These are phyloP conservation scores for Porites lutea DNA, from an alignment of 64 coral and sea anemone genomes.

Conservation along the genomic window DNA sequence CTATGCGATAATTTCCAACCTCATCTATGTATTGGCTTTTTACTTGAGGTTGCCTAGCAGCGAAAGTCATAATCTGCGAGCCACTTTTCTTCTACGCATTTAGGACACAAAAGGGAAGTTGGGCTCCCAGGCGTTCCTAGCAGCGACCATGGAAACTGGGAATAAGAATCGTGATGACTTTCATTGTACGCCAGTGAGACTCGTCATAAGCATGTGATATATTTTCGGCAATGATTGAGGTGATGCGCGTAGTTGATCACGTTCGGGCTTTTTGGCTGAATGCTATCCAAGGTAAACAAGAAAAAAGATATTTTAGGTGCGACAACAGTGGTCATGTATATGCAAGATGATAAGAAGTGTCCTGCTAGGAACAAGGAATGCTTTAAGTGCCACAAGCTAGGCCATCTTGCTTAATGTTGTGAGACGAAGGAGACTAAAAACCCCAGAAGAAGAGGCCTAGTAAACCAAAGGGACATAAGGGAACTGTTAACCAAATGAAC, in stretches of 20 bases:
- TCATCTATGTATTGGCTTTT: constrained; percentile 1
- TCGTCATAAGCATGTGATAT: too few relatives aligned
- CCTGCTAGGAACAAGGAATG: constrained; percentile 42
- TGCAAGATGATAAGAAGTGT: not conserved
- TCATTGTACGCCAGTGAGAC: too few relatives aligned
- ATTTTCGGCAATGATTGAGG: too few relatives aligned
- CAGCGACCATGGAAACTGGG: too few relatives aligned
- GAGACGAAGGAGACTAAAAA: constrained; percentile 11
- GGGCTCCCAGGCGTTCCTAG: too few relatives aligned
- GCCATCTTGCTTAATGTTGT: constrained; percentile 46
- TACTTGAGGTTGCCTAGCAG: too few relatives aligned
- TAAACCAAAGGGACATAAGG: not conserved
- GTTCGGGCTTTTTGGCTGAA: not conserved
- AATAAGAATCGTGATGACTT: too few relatives aligned
- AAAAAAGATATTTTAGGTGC: constrained; percentile 48
- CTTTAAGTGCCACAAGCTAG: constrained; percentile 12
- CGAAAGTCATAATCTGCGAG: too few relatives aligned
- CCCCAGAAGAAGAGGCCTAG: not conserved
- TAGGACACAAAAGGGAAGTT: too few relatives aligned
- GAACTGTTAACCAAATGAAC: not conserved
- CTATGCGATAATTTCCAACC: not conserved
- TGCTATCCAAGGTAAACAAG: constrained; percentile 9
- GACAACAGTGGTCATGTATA: not conserved
- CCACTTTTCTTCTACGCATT: too few relatives aligned
- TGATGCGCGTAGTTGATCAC: too few relatives aligned